Evolutionary conservation across 2,113 vertebrate genomes (phyloP), one percentile per base, ranked within the genome.

Genomic region (Bubo scandiacus): DNA sequence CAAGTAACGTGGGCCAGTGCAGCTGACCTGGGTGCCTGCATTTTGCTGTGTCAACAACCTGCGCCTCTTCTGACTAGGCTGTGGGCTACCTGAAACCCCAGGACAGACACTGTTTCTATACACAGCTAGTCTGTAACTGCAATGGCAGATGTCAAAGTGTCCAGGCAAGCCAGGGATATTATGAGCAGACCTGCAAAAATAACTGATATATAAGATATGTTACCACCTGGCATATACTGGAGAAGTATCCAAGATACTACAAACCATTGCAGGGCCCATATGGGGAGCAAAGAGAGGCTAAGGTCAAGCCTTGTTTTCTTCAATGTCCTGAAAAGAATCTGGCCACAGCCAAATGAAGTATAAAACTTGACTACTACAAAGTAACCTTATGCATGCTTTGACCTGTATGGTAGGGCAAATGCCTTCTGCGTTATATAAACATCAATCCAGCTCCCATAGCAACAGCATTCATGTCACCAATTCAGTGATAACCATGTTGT

Each of bases 1-100:
- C 0, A 0, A 13, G 20, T 55, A 43, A 55, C 1, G 0, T 29
- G 32, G 19, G 8, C 15, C 45, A 54, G 40, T 26, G 36, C 30
- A 32, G n/a, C 45, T 79, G 25, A 43, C 40, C 15, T 1, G 2
- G 7, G 27, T 29, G 26, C 38, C 58, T 17, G 11, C 2, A 0
- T 51, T 71, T 26, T 61, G 36, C 40, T 26, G 15, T n/a, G 22
- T 58, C 5, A 7, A 45, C 23, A 61, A 10, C 10, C 14, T 84
- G 19, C 18, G 68, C 8, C 26, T 29, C 40, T 58, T 49, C 49
- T 61, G 45, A 18, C 18, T 12, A 55, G 36, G 29, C 72, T 80
- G 13, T 54, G 15, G 17, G 9, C 34, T 84, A 34, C 13, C 8
- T 2, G 3, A 66, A 70, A 12, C 3, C 3, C 5, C 17, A 30